Conservation (phyloP, 2,888 invertebrate species). For the Scaptodrosophila latifasciaeformis region DNA sequence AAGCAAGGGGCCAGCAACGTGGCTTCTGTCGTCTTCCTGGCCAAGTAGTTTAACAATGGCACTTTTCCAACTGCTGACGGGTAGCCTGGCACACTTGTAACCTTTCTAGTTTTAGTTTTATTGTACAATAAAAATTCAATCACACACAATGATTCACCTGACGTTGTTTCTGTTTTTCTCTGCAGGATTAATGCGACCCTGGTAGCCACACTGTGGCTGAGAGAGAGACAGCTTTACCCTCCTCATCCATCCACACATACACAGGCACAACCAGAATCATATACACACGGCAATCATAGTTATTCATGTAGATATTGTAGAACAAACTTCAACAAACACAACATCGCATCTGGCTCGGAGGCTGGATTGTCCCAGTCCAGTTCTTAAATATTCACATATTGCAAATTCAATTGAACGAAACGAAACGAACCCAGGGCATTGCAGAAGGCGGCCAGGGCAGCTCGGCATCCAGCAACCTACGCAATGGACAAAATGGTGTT, state of each 20-base stretch:
- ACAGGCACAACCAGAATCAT: conserved; percentile 1
- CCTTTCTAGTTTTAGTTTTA: conserved; percentile 42
- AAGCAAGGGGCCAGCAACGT: too few species aligned
- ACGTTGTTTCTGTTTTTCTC: too few species aligned
- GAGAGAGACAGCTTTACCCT: not conserved
- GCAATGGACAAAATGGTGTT: conserved; percentile 60
- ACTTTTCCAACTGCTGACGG: not conserved
- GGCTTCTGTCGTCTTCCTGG: not conserved
- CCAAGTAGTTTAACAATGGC: not conserved
- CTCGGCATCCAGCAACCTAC: conserved; percentile 7
- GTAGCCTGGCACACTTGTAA: conserved; percentile 14
- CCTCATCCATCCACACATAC: too few species aligned
- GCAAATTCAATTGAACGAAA: conserved; percentile 61
- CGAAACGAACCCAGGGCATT: conserved; percentile 49
- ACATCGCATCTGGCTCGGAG: not conserved
- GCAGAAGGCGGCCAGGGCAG: conserved; percentile 45
- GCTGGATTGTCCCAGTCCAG: conserved; percentile 50
- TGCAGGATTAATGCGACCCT: too few species aligned
- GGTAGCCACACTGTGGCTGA: too few species aligned
- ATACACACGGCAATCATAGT: conserved; percentile 49
- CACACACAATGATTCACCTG: conserved; percentile 35
- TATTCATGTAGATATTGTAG: conserved; percentile 37
- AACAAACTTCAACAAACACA: conserved; percentile 25
- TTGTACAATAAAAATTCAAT: conserved; percentile 66
- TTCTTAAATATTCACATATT: conserved; percentile 68